Evolutionary conservation across 2,797 vertebrate species (phyloP).

Genomic region (Ammospiza maritima): DNA sequence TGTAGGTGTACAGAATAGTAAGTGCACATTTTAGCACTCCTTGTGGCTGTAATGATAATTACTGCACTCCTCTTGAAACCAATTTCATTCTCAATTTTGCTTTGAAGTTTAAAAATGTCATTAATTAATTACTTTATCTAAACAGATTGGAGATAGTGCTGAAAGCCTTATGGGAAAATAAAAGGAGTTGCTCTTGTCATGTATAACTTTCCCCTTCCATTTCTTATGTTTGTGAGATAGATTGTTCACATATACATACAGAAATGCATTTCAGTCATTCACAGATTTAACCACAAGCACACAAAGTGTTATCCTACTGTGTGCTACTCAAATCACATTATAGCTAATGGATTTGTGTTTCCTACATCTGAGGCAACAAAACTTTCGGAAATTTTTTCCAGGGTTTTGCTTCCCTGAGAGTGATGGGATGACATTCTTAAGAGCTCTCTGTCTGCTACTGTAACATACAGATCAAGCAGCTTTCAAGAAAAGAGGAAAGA

Average conservation of each 20-base stretch:
- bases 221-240: neutral
- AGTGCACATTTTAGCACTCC: neutral
- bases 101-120: slow-evolving; percentile 13
- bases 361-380: neutral
- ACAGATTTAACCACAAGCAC: neutral
- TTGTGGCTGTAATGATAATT: slow-evolving; percentile 34
- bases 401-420: neutral
- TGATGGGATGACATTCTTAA: neutral
- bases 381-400: neutral
- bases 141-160: neutral
- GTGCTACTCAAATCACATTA: neutral
- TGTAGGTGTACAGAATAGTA: slow-evolving; percentile 48
- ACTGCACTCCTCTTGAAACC: slow-evolving; percentile 14
- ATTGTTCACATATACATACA: too few relatives aligned
- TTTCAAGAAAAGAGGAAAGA: neutral
- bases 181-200: neutral
- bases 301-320: neutral
- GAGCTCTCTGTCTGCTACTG: neutral
- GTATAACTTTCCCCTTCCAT: neutral
- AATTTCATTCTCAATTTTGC: slow-evolving; percentile 44
- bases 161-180: neutral
- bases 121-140: slow-evolving; percentile 55
- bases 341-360: slow-evolving; percentile 1
- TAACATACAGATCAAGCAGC: neutral
- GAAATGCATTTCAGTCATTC: neutral